Conservation (phyloP, 2,888 invertebrate genomes). For the Marasmarcha lunaedactyla region DNA sequence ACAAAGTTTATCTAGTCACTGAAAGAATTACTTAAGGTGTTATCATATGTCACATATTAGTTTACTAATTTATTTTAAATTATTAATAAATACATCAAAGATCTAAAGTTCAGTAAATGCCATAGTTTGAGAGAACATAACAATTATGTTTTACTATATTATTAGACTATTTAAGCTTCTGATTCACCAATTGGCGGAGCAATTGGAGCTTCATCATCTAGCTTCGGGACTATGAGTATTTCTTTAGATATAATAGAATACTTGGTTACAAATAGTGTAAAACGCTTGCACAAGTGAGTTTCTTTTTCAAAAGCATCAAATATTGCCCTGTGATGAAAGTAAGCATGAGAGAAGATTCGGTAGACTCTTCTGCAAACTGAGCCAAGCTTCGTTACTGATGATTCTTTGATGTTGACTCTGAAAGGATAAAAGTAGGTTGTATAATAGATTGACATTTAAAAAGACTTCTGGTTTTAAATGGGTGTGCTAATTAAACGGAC, state of each 20-base stretch:
- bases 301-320: constrained; percentile 99
- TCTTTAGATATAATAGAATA: constrained; percentile 99
- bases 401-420: constrained; percentile 98
- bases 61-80: not conserved
- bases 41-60: too few species aligned
- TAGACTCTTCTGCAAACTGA: constrained; percentile 99
- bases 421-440: constrained; percentile 31
- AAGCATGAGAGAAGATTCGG: constrained; percentile 99
- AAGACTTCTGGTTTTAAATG: too few species aligned
- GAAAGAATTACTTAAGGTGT: too few species aligned
- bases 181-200: constrained; percentile 66
- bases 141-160: too few species aligned
- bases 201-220: constrained; percentile 79
- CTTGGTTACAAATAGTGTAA: constrained; percentile 98
- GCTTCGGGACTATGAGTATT: constrained; percentile 97
- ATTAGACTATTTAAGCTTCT: constrained; percentile 43
- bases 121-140: too few species aligned
- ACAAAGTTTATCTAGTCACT: not conserved
- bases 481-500: too few species aligned
- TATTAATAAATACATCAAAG: not conserved
- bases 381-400: constrained; percentile 97
- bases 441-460: constrained; percentile 1
- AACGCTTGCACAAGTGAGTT: constrained; percentile 94
- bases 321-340: constrained; percentile 96
- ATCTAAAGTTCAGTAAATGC: not conserved